phyloP scores from a whole-genome alignment of 2,113 vertebrate species.

The Cavia porcellus region DNA sequence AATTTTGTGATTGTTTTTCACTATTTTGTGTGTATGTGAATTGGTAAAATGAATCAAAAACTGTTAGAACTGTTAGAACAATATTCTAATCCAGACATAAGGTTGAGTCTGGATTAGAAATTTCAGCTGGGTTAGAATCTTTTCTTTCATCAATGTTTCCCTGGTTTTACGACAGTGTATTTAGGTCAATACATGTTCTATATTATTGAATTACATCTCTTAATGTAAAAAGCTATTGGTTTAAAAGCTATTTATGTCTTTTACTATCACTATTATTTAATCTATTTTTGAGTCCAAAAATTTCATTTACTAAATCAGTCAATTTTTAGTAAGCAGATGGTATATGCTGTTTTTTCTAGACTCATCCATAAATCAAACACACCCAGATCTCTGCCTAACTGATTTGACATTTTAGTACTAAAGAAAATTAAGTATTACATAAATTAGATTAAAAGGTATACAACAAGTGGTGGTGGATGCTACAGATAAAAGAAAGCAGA shows the following conservation, averaged over 20 bases:
- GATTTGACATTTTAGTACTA: neutral
- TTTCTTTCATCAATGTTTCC: neutral
- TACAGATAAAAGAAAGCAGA: neutral
- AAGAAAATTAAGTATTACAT: neutral
- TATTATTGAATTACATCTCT: neutral
- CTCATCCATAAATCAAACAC: neutral
- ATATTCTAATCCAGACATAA: neutral
- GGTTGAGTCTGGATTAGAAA: neutral
- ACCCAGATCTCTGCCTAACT: neutral
- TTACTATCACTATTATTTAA: neutral
- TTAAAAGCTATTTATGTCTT: neutral
- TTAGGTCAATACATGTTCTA: neutral
- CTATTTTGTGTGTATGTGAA: neutral
- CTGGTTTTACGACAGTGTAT: neutral
- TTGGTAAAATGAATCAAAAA: neutral
- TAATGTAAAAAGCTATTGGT: neutral
- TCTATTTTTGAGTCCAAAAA: neutral
- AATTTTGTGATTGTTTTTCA: slow-evolving; percentile 10
- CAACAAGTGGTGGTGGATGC: neutral
- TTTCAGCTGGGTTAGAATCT: neutral
- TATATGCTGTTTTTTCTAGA: neutral
- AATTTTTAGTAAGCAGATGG: neutral
- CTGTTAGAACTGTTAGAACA: neutral
- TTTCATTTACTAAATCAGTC: slow-evolving; percentile 23
- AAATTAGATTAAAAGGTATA: neutral